Evolutionary conservation across 1,140 invertebrate genomes (phyloP).

Genomic region (Listronotus bonariensis): DNA sequence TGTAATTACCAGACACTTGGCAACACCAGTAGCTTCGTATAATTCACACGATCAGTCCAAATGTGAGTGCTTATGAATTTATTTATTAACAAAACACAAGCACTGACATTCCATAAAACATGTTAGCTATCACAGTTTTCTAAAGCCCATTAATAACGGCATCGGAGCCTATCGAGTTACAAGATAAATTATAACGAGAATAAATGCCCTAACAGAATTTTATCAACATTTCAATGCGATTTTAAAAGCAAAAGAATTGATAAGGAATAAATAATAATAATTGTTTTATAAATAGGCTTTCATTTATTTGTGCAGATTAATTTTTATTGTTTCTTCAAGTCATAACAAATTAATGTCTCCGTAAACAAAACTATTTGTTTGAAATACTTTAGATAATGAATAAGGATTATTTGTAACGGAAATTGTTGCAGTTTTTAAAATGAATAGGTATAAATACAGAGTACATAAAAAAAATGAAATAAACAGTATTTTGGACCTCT

Average conservation of each 20-base stretch:
- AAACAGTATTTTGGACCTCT: no score
- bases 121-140: no score
- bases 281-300: conserved; percentile 6
- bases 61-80: no score
- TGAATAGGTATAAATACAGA: background rate
- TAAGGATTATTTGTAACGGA: background rate
- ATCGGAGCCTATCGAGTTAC: background rate
- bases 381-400: background rate
- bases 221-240: conserved; percentile 4
- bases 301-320: conserved; percentile 4
- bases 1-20: no score
- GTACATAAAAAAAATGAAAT: no score
- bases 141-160: background rate
- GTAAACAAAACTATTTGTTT: conserved; percentile 13
- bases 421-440: background rate
- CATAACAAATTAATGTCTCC: conserved; percentile 4
- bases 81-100: no score
- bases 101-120: no score
- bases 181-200: background rate
- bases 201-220: background rate
- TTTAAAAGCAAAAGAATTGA: background rate
- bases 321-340: conserved; percentile 8
- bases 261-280: conserved; percentile 6
- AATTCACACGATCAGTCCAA: no score
- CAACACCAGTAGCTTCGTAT: no score